These are phyloP conservation scores for Falco punctatus DNA, from an alignment of 2,113 vertebrate genomes.

Conservation along the genomic window DNA sequence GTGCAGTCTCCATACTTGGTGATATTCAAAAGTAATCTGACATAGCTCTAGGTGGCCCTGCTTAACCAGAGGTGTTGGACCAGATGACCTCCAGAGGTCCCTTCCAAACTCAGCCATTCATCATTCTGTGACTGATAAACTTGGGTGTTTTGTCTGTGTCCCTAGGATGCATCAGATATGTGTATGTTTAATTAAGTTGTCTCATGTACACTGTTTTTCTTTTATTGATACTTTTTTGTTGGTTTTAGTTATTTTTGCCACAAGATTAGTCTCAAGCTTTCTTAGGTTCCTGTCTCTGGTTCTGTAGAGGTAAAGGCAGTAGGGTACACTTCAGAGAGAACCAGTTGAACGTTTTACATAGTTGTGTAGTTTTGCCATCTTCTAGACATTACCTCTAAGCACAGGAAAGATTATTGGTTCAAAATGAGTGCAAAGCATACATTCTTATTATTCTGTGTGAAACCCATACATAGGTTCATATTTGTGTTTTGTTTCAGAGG, in stretches of 20 bases:
- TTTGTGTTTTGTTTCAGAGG: not conserved
- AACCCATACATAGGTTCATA: not conserved
- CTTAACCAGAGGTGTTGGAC: not conserved
- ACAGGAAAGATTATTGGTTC: not conserved
- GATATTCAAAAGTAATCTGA: not conserved
- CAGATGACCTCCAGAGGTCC: not conserved
- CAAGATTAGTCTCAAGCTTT: not conserved
- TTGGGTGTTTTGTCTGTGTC: not conserved
- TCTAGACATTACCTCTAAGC: not conserved
- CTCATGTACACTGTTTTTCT: fast-evolving
- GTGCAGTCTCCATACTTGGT: too few species aligned
- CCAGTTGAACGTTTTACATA: not conserved
- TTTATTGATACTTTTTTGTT: not conserved
- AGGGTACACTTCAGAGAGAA: not conserved
- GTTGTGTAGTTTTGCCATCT: not conserved
- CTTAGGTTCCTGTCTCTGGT: not conserved
- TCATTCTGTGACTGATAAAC: not conserved
- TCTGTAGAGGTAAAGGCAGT: not conserved
- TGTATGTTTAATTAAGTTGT: not conserved
- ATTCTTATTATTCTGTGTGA: not conserved
- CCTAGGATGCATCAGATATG: not conserved
- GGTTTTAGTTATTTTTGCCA: not conserved
- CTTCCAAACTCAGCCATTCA: not conserved
- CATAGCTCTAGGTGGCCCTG: not conserved
- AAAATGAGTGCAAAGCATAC: not conserved